A percentile compares a stretch with the other conserved stretches of the same genome.
These are phyloP conservation scores for Poecilobothrus nobilitatus DNA, from an alignment of 2,888 invertebrate genomes.

Conservation along the genomic window DNA sequence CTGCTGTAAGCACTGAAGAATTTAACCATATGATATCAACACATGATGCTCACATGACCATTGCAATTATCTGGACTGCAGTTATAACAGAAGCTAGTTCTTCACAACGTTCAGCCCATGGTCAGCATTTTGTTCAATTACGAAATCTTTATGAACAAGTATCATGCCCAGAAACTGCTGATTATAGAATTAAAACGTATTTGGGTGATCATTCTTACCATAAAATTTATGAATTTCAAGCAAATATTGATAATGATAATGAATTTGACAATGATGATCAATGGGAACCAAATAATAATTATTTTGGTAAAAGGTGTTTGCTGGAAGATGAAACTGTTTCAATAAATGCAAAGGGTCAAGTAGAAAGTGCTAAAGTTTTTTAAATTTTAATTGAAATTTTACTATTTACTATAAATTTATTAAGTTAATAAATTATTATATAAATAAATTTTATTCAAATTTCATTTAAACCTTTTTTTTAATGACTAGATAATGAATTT, in stretches of 20 bases:
- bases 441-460: slow-evolving; percentile 9
- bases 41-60: slow-evolving; percentile 37
- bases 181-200: slow-evolving; percentile 27
- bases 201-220: slow-evolving; percentile 26
- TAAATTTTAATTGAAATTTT: not conserved
- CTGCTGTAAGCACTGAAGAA: slow-evolving; percentile 38
- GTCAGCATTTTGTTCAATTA: slow-evolving; percentile 41
- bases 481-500: slow-evolving; percentile 19
- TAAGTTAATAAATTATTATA: not conserved
- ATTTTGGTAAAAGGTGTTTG: slow-evolving; percentile 38
- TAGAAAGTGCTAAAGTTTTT: slow-evolving; percentile 8
- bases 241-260: slow-evolving; percentile 23
- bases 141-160: slow-evolving; percentile 38
- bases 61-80: slow-evolving; percentile 38
- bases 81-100: slow-evolving; percentile 31
- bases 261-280: slow-evolving; percentile 35
- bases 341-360: slow-evolving; percentile 13
- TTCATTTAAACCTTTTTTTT: slow-evolving; percentile 19
- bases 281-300: slow-evolving; percentile 40
- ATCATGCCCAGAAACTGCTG: slow-evolving; percentile 32
- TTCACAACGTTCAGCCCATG: slow-evolving; percentile 29
- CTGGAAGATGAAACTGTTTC: slow-evolving; percentile 38
- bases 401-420: too few relatives aligned
- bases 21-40: slow-evolving; percentile 38
- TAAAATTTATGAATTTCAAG: slow-evolving; percentile 27